These are phyloP conservation scores for Upupa epops DNA, from an alignment of 2,113 vertebrate species.

Conservation along the genomic window DNA sequence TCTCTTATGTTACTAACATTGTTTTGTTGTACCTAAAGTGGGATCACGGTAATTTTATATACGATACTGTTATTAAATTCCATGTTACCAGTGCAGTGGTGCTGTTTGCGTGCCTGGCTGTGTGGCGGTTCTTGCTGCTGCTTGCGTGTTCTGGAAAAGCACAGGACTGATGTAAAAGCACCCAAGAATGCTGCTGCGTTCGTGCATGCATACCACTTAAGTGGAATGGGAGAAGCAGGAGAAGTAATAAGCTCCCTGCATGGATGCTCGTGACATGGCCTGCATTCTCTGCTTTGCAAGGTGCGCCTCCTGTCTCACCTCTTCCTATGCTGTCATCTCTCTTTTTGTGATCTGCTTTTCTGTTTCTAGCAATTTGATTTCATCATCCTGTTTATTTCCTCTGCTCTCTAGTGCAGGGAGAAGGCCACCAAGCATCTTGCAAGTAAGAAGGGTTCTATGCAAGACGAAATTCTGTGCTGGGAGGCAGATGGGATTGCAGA, in stretches of 20 bases:
- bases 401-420: too few species aligned
- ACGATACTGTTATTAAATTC: background rate
- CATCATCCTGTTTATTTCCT: background rate
- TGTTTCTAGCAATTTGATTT: background rate
- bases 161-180: background rate
- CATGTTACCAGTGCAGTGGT: background rate
- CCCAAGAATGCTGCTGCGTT: rapidly evolving
- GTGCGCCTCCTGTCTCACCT: rapidly evolving
- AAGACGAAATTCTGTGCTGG: background rate
- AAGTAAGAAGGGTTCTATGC: background rate
- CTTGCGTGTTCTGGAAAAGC: background rate
- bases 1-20: background rate
- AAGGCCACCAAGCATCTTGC: background rate
- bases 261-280: background rate
- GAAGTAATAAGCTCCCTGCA: background rate
- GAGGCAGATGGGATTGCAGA: background rate
- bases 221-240: background rate
- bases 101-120: background rate
- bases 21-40: background rate
- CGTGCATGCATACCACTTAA: rapidly evolving
- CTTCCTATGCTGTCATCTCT: background rate
- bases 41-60: background rate
- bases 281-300: background rate
- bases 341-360: background rate
- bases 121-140: background rate